These are phyloP conservation scores for Maconellicoccus hirsutus DNA, from an alignment of 1,140 invertebrate genomes.

Conservation along the genomic window DNA sequence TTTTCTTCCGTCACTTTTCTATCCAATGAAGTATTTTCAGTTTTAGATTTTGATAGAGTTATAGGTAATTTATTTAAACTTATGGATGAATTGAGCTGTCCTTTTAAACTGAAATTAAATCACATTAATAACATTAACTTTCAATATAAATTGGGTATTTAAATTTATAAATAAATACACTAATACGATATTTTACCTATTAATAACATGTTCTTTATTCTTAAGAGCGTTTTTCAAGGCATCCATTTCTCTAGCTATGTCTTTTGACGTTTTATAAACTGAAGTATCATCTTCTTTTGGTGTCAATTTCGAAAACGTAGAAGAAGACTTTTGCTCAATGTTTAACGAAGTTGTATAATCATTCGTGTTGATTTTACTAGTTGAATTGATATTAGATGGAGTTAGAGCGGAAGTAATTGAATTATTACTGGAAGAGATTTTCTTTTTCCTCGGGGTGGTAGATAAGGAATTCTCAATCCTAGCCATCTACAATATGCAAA, in stretches of 20 bases:
- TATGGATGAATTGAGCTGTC: neutral
- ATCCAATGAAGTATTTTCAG: slow-evolving; percentile 35
- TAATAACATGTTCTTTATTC: slow-evolving; percentile 10
- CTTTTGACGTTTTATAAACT: neutral
- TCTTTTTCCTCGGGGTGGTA: neutral
- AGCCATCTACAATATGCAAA: neutral
- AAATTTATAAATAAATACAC: no score
- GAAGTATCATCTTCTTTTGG: neutral
- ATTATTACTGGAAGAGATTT: neutral
- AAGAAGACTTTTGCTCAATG: neutral
- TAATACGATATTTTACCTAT: slow-evolving; percentile 16
- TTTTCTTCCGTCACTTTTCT: slow-evolving; percentile 54
- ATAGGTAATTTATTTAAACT: neutral
- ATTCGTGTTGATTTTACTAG: neutral
- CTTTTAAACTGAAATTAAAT: slow-evolving; percentile 11
- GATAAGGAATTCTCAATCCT: slow-evolving; percentile 2
- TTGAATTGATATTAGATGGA: neutral
- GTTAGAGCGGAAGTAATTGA: neutral
- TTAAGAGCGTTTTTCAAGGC: neutral
- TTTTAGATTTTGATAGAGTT: neutral
- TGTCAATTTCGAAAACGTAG: neutral
- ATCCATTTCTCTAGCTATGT: slow-evolving; percentile 3
- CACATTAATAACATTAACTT: no score
- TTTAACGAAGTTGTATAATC: neutral
- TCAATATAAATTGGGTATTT: no score